A percentile compares a stretch with the other conserved stretches of the same genome.
phyloP scores from a whole-genome alignment of 92 coral and sea anemone species.

The Blastomussa wellsi region DNA sequence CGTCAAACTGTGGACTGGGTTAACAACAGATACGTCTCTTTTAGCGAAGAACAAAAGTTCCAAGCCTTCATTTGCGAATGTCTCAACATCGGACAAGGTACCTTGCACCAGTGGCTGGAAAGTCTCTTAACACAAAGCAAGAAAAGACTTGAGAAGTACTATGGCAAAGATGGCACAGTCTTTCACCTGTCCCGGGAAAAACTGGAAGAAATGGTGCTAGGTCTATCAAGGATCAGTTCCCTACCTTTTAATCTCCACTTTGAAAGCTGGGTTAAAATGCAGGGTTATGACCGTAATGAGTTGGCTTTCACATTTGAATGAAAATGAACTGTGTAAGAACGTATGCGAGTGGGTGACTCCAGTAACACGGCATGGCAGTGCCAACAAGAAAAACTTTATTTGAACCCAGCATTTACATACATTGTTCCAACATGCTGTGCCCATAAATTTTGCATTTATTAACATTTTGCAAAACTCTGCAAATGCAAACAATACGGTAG shows the following conservation, averaged over 20 bases:
- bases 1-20: slow-evolving; percentile 23
- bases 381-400: not conserved
- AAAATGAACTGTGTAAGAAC: not conserved
- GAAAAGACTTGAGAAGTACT: slow-evolving; percentile 19
- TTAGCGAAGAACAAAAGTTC: slow-evolving; percentile 24
- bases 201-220: slow-evolving; percentile 29
- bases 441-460: no score
- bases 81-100: slow-evolving; percentile 25
- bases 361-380: not conserved
- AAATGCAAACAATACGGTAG: no score
- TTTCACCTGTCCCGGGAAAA: slow-evolving; percentile 13
- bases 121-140: not conserved
- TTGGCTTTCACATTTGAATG: slow-evolving; percentile 31
- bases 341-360: not conserved
- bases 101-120: slow-evolving; percentile 30
- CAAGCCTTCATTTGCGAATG: slow-evolving; percentile 48
- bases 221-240: slow-evolving; percentile 34
- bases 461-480: no score
- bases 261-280: slow-evolving; percentile 25
- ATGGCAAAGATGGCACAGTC: slow-evolving; percentile 1
- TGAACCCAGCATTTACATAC: no score
- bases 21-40: slow-evolving; percentile 3
- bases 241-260: slow-evolving; percentile 43
- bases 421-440: no score
- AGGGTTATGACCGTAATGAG: not conserved